Evolutionary conservation across 2,113 vertebrate genomes (phyloP).

Genomic region (Dasyurus viverrinus): DNA sequence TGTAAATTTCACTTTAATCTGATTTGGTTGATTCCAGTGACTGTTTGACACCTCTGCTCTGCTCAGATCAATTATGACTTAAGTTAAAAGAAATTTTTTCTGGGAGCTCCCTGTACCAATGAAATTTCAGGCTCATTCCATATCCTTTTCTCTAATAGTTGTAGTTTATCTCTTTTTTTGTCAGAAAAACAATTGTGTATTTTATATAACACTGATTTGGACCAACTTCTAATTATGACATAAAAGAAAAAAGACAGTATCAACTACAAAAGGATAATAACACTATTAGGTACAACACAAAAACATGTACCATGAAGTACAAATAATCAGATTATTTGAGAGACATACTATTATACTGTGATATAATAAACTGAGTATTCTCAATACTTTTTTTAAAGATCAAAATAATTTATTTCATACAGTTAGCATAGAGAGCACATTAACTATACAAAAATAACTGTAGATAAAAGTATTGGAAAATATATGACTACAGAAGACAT

Average conservation of each 20-base stretch:
- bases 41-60: neutral
- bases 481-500: too few species aligned
- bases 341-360: neutral
- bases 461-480: too few species aligned
- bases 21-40: neutral
- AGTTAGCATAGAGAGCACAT: too few species aligned
- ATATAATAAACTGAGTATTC: constrained; percentile 1
- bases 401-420: too few species aligned
- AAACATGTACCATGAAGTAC: neutral
- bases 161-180: neutral
- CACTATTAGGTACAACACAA: neutral
- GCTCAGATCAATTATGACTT: neutral
- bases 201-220: neutral
- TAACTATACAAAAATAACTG: too few species aligned
- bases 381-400: neutral
- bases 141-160: neutral
- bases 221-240: neutral
- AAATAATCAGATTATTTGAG: neutral
- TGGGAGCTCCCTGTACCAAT: neutral
- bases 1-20: neutral
- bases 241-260: neutral
- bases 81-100: neutral
- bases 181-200: neutral
- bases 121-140: neutral
- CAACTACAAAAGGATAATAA: neutral